These are phyloP conservation scores for Leptura quadrifasciata DNA, from an alignment of 2,888 invertebrate genomes.

Conservation along the genomic window DNA sequence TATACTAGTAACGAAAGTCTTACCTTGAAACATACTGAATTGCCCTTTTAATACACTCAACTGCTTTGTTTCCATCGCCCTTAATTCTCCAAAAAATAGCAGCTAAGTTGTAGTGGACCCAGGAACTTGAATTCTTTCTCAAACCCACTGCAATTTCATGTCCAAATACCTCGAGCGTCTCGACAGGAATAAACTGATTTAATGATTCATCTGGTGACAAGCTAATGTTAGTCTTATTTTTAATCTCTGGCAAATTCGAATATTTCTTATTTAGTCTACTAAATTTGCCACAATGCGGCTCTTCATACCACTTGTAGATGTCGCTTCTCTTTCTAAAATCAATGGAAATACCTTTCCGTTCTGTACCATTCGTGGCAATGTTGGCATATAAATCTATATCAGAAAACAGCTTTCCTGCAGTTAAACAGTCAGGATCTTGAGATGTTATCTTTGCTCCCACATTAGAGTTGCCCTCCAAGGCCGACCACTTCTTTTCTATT, in stretches of 20 bases:
- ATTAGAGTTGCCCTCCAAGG: conserved; percentile 78
- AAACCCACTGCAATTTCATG: conserved; percentile 80
- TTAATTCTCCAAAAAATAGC: conserved; percentile 86
- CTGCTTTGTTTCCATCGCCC: conserved; percentile 85
- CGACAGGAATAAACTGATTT: conserved; percentile 71
- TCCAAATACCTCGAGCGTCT: conserved; percentile 76
- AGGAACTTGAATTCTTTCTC: conserved; percentile 82
- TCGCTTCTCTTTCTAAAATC: conserved; percentile 59
- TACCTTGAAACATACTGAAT: conserved; percentile 85
- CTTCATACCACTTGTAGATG: conserved; percentile 65
- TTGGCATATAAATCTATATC: conserved; percentile 82
- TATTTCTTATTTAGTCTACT: conserved; percentile 51
- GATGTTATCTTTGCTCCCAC: conserved; percentile 78
- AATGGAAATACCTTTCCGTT: conserved; percentile 74
- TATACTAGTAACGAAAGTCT: background rate
- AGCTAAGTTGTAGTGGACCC: conserved; percentile 88
- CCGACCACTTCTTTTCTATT: conserved; percentile 79
- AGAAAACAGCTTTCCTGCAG: conserved; percentile 79
- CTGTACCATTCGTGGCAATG: conserved; percentile 77
- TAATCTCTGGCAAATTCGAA: conserved; percentile 39
- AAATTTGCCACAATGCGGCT: conserved; percentile 67
- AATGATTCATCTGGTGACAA: conserved; percentile 74
- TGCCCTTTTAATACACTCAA: conserved; percentile 86
- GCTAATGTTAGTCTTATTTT: conserved; percentile 53
- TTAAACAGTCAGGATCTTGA: conserved; percentile 80